These are phyloP conservation scores for Mesocricetus auratus DNA, from an alignment of 2,113 vertebrate genomes.

Conservation along the genomic window DNA sequence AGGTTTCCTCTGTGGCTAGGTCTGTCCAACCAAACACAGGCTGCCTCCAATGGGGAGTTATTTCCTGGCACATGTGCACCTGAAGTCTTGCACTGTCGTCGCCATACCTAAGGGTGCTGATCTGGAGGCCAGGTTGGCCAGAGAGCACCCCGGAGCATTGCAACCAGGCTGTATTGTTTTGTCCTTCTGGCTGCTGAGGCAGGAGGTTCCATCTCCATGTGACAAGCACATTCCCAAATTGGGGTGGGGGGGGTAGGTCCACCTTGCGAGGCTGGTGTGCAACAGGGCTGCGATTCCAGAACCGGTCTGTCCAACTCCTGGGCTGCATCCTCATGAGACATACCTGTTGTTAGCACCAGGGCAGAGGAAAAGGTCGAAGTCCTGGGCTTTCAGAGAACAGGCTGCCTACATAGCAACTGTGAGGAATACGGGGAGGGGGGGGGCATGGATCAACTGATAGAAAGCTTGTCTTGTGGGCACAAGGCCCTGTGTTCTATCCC, in stretches of 20 bases:
- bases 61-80: background rate
- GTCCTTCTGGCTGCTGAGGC: no score
- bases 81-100: background rate
- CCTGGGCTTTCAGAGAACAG: background rate
- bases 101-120: background rate
- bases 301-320: fast-evolving
- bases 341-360: background rate
- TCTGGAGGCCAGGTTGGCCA: background rate
- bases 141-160: background rate
- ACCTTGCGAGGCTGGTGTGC: fast-evolving
- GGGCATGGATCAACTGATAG: background rate
- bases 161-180: background rate
- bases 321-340: background rate
- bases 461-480: background rate
- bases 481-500: background rate
- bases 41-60: background rate
- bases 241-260: background rate
- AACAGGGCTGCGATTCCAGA: fast-evolving
- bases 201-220: background rate
- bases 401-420: background rate
- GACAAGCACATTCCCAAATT: background rate
- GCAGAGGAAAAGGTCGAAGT: background rate
- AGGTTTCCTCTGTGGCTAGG: background rate
- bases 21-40: background rate
- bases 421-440: background rate